Base-by-base conservation (phyloP, 37 sponge, comb jelly and placozoan genomes). In the Diacarnus erythraeanus region DNA sequence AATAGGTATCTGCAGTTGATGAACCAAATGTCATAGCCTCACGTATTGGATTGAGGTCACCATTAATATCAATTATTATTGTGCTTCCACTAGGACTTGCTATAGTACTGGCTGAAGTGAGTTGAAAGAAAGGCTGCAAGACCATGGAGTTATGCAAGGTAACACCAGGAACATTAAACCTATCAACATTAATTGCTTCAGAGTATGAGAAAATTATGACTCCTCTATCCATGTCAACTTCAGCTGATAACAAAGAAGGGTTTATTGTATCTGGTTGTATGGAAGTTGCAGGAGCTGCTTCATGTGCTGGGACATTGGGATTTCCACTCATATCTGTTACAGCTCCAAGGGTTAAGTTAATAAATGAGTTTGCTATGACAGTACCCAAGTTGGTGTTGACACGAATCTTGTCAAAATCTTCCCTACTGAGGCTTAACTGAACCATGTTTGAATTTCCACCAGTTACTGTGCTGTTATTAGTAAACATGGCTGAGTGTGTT, bases 271-370 rank as follows among this genome's bases (percentile, higher is more conserved):
- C 91, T 65, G 65, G 41, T 9, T 61, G 8, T 17, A 94, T 65
- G 8, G 30, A 36, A 42, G 33, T 58, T 31, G 91, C 88, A 36
- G 15, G 78, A n/a, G 77, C 71, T 20, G 81, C 85, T 51, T 38
- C 39, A 57, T 82, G 86, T 0, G 79, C 26, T 42, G 73, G 38
- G 0, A 65, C 71, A 39, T 92, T 59, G 0, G 79, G 54, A 81
- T 94, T 94, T 59, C 91, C 87, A 80, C 67, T 74, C 71, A 87
- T 56, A 56, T 90, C 95, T 56, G 65, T n/a, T 0, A 94, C 72
- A 22, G 88, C 86, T 42, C 41, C 66, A 73, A 23, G 35, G 23
- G 77, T 64, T 3, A 94, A 57, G 36, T 87, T 87, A 26, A 87
- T 22, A 71, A 67, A 89, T 22, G 87, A 79, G 77, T 86, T 77